phyloP scores from a whole-genome alignment of 2,888 invertebrate species.

The Scrobipalpa atriplicella region DNA sequence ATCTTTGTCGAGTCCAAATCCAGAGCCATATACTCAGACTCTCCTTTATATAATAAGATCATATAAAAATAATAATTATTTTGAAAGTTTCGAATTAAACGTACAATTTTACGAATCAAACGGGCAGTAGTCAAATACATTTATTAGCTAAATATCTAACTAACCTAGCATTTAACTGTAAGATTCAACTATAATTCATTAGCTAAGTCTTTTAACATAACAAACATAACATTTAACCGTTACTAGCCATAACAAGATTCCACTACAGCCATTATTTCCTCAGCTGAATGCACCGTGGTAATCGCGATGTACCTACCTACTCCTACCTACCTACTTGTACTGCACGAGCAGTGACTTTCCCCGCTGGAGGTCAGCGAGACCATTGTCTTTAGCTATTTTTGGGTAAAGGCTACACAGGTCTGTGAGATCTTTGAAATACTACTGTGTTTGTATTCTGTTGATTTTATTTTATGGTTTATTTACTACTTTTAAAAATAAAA shows the following conservation, averaged over 20 bases:
- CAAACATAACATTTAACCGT: neutral
- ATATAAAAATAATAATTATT: neutral
- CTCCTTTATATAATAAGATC: too few species aligned
- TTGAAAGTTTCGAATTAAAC: neutral
- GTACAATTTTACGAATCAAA: too few species aligned
- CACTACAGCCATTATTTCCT: neutral
- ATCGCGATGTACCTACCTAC: conserved; percentile 14
- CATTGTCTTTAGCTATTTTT: conserved; percentile 35
- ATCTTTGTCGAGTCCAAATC: too few species aligned
- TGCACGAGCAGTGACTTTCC: neutral
- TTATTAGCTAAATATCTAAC: too few species aligned
- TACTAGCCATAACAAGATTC: neutral
- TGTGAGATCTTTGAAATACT: neutral
- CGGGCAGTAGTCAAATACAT: too few species aligned
- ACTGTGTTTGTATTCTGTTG: neutral
- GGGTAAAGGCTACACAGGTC: conserved; percentile 34
- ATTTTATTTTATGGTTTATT: too few species aligned
- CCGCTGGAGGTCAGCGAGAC: conserved; percentile 21
- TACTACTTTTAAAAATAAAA: too few species aligned
- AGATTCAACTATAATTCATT: too few species aligned
- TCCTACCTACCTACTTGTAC: neutral
- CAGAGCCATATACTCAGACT: too few species aligned
- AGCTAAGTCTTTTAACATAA: neutral
- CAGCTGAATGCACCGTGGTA: conserved; percentile 4
- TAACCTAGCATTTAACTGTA: too few species aligned